Conservation (phyloP, 2,113 vertebrate species). For the Machaerirhynchus nigripectus region DNA sequence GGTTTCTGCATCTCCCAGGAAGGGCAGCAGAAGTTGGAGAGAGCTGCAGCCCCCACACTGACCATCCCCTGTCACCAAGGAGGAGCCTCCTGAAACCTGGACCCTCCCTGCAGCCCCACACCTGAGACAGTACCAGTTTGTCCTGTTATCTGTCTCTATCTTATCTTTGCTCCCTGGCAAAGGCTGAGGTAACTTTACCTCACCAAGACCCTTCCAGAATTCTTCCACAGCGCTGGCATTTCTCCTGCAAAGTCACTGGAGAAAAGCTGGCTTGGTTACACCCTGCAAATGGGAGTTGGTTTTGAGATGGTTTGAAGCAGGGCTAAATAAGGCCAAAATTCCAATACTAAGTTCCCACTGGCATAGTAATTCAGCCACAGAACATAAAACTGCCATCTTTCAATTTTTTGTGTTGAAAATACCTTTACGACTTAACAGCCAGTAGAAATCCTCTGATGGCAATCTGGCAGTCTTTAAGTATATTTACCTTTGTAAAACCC, state of each 20-base stretch:
- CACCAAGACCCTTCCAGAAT: not conserved
- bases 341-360: not conserved
- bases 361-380: not conserved
- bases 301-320: not conserved
- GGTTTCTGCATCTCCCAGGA: not conserved
- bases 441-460: not conserved
- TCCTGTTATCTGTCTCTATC: not conserved
- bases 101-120: not conserved
- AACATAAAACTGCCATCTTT: not conserved
- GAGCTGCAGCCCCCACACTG: not conserved
- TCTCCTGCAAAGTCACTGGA: not conserved
- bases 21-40: not conserved
- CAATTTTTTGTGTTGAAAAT: not conserved
- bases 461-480: not conserved
- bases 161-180: not conserved
- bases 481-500: not conserved
- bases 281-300: accelerated
- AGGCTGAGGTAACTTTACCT: not conserved
- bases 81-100: not conserved
- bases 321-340: not conserved
- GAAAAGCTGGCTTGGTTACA: not conserved
- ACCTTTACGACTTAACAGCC: not conserved
- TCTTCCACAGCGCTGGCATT: not conserved
- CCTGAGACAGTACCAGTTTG: not conserved
- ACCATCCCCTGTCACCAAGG: not conserved